phyloP scores from a whole-genome alignment of 2,888 invertebrate genomes.

The Hermaeophaga mercurialis region DNA sequence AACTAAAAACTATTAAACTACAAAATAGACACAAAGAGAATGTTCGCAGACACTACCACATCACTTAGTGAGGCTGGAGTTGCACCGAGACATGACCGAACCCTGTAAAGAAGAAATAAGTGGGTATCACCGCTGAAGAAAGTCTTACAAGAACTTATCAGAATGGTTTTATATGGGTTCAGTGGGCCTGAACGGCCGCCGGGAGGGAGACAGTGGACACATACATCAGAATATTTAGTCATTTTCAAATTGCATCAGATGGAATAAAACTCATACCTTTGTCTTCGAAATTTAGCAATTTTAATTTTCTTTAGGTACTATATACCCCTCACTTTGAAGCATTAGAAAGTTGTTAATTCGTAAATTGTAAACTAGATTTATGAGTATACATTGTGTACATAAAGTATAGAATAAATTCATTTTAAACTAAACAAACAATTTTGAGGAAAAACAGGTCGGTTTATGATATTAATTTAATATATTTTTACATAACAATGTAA shows the following conservation, averaged over 20 bases:
- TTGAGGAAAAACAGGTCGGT: no score
- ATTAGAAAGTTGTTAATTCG: no score
- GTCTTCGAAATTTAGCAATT: no score
- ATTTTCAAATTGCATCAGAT: background rate
- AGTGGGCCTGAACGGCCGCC: background rate
- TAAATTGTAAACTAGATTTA: no score
- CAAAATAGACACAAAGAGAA: constrained; percentile 26
- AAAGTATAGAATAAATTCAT: no score
- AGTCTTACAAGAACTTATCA: constrained; percentile 36
- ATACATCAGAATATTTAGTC: background rate
- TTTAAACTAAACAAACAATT: no score
- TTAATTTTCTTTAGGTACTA: no score
- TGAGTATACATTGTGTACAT: no score
- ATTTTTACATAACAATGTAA: no score
- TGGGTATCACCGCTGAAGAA: constrained; percentile 42
- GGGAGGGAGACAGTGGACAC: constrained; percentile 4
- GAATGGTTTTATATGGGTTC: background rate
- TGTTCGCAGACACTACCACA: constrained; percentile 35
- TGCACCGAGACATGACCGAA: constrained; percentile 21
- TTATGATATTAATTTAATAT: no score
- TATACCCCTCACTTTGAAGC: no score
- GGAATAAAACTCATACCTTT: no score
- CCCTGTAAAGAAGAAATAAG: constrained; percentile 23
- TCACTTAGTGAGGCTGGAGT: constrained; percentile 20
- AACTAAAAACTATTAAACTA: constrained; percentile 12